Conservation (phyloP, 2,113 vertebrate genomes). For the Lanius collurio region DNA sequence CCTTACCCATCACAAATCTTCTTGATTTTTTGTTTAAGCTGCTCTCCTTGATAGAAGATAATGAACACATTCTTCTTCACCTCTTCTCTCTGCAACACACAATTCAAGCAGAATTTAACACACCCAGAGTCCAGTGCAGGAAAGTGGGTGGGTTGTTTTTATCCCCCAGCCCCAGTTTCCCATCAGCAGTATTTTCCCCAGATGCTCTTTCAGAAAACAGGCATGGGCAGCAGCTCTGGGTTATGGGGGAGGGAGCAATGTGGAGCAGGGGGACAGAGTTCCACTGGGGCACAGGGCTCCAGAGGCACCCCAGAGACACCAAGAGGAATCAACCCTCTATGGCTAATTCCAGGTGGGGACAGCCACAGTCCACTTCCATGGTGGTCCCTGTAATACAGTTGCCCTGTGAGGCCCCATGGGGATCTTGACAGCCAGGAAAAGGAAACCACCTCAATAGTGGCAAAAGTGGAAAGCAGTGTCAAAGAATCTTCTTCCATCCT, state of each 20-base stretch:
- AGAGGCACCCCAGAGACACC: background rate
- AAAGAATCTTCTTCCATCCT: background rate
- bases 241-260: background rate
- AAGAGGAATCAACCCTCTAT: rapidly evolving
- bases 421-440: background rate
- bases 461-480: background rate
- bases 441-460: background rate
- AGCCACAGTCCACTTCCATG: background rate
- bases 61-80: slow-evolving; percentile 84
- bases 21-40: slow-evolving; percentile 80
- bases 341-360: background rate
- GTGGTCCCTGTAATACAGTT: background rate
- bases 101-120: slow-evolving; percentile 8
- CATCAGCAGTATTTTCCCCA: background rate
- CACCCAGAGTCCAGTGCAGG: background rate
- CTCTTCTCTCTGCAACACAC: slow-evolving; percentile 75
- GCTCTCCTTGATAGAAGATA: slow-evolving; percentile 85
- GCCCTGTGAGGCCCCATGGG: background rate
- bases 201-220: background rate
- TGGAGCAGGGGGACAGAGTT: background rate
- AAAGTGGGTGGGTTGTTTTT: background rate
- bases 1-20: slow-evolving; percentile 84
- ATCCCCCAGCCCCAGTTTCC: background rate
- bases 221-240: background rate
- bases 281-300: rapidly evolving